Conservation (phyloP, 1,140 invertebrate genomes). For the Prorops nasuta region DNA sequence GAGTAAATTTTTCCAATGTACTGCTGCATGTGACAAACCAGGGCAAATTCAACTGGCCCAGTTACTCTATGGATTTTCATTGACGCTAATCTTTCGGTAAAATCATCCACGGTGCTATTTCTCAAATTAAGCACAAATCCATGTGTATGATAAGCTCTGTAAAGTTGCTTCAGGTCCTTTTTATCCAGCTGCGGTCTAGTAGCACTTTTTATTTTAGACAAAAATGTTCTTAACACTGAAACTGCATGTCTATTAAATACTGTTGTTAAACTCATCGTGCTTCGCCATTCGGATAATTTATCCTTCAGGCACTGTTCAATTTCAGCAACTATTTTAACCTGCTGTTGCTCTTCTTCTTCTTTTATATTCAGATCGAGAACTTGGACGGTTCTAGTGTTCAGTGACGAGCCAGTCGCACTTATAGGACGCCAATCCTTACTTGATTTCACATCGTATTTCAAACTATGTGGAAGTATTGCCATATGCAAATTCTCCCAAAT, state of each 20-base stretch:
- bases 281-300: constrained; percentile 40
- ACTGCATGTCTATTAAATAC: constrained; percentile 47
- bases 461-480: constrained; percentile 32
- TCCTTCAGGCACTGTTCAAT: constrained; percentile 43
- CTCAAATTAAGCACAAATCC: constrained; percentile 47
- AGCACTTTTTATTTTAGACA: constrained; percentile 29
- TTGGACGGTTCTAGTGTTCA: constrained; percentile 30
- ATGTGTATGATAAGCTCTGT: constrained; percentile 46
- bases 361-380: constrained; percentile 31
- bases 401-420: constrained; percentile 8
- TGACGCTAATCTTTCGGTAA: constrained; percentile 36
- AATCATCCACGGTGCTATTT: constrained; percentile 34
- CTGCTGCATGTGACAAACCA: constrained; percentile 40
- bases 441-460: constrained; percentile 41
- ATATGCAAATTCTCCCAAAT: constrained; percentile 52
- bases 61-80: constrained; percentile 44
- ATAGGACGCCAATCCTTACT: constrained; percentile 47
- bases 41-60: constrained; percentile 49
- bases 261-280: constrained; percentile 37
- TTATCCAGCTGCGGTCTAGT: constrained; percentile 38
- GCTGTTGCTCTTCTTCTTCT: constrained; percentile 20
- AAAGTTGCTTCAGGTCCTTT: constrained; percentile 43
- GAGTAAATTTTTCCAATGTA: constrained; percentile 46
- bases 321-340: constrained; percentile 19
- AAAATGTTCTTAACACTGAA: constrained; percentile 33